A percentile compares a stretch with the other conserved stretches of the same genome.
phyloP scores from a whole-genome alignment of 2,888 invertebrate genomes.

The Ceramica pisi region DNA sequence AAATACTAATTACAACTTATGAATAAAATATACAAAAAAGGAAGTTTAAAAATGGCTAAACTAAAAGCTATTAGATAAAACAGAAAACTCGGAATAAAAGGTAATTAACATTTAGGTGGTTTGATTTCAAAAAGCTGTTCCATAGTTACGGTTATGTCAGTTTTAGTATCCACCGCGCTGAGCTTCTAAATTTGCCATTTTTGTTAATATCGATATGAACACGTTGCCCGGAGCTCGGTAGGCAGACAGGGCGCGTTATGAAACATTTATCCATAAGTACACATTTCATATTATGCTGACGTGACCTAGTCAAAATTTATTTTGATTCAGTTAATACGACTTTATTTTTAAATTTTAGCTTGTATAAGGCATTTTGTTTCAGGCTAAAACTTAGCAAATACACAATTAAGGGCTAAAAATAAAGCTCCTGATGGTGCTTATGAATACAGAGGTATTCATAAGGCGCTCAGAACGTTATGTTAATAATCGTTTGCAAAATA shows the following conservation, averaged over 20 bases:
- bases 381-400: background rate
- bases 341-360: background rate
- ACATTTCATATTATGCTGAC: background rate
- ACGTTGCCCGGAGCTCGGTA: background rate
- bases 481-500: background rate
- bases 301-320: background rate
- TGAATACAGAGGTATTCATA: background rate
- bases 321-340: background rate
- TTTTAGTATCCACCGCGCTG: background rate
- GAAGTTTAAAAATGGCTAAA: background rate
- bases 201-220: conserved; percentile 21
- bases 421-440: no score
- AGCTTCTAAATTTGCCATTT: background rate
- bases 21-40: no score
- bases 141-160: background rate
- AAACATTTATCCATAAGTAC: background rate
- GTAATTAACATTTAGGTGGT: background rate
- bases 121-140: background rate
- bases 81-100: conserved; percentile 10
- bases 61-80: conserved; percentile 1
- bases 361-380: background rate
- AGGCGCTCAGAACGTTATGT: no score
- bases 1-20: background rate
- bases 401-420: background rate
- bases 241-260: conserved; percentile 3